Percentiles rank a stretch among this genome's conserved stretches.
Conservation (phyloP, 2,888 invertebrate genomes). For the Microplitis manilae region DNA sequence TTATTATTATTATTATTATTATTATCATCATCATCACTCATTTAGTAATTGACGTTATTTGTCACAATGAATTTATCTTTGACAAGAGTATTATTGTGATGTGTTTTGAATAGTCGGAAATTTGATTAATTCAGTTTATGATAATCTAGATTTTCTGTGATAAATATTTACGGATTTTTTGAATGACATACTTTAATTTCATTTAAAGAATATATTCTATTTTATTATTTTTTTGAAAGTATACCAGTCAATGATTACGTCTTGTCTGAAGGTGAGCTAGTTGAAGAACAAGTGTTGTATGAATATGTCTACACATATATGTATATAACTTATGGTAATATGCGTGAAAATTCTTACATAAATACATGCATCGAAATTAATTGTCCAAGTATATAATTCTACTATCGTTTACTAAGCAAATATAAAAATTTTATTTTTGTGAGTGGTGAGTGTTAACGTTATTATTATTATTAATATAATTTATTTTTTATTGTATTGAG, state of each 20-base stretch:
- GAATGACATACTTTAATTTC: not conserved
- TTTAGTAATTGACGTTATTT: slow-evolving; percentile 6
- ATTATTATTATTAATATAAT: too few species aligned
- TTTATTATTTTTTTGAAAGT: not conserved
- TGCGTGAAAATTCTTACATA: too few species aligned
- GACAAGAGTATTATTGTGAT: slow-evolving; percentile 10
- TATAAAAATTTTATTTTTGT: too few species aligned
- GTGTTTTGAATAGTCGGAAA: slow-evolving; percentile 30
- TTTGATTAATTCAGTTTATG: slow-evolving; percentile 19
- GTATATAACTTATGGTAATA: too few species aligned
- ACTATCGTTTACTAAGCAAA: too few species aligned
- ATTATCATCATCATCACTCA: slow-evolving; percentile 19
- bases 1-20: slow-evolving; percentile 12
- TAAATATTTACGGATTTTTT: not conserved
- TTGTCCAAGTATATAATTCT: too few species aligned
- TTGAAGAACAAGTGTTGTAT: too few species aligned
- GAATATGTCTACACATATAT: too few species aligned
- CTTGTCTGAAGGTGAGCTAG: not conserved
- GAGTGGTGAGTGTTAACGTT: too few species aligned
- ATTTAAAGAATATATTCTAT: not conserved
- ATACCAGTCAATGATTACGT: not conserved
- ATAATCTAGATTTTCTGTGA: not conserved
- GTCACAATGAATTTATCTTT: slow-evolving; percentile 24
- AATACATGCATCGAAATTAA: too few species aligned
- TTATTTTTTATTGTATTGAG: too few species aligned